phyloP scores from a whole-genome alignment of 2,888 invertebrate species.

The Oscheius sp. region DNA sequence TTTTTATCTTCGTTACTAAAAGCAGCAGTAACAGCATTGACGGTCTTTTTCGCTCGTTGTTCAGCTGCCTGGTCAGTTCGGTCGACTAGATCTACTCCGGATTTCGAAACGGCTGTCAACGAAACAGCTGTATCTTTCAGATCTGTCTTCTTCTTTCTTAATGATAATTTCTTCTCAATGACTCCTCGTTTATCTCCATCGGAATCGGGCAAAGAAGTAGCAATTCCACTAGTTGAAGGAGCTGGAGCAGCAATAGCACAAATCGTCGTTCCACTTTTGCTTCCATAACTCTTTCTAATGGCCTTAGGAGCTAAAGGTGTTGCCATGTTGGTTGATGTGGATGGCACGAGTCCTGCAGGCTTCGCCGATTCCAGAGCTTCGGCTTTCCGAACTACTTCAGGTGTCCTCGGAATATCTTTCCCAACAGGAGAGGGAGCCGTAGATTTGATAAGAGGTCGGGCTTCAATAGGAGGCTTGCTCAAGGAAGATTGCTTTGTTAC shows the following conservation, averaged over 20 bases:
- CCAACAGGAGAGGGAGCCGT: constrained; percentile 30
- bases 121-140: constrained; percentile 20
- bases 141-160: constrained; percentile 50
- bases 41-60: constrained; percentile 65
- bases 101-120: constrained; percentile 40
- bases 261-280: constrained; percentile 57
- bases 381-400: constrained; percentile 41
- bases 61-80: constrained; percentile 58
- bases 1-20: constrained; percentile 54
- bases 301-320: constrained; percentile 51
- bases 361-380: constrained; percentile 48
- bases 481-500: constrained; percentile 28
- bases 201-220: constrained; percentile 8
- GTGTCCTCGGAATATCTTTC: constrained; percentile 16
- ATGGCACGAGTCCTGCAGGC: constrained; percentile 22
- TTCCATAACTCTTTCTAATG: constrained; percentile 53
- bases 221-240: constrained; percentile 45
- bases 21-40: constrained; percentile 67
- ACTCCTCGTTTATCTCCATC: constrained; percentile 42
- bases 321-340: constrained; percentile 6
- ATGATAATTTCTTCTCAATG: constrained; percentile 58
- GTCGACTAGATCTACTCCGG: constrained; percentile 49
- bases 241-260: constrained; percentile 52
- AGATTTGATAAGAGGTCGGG: constrained; percentile 30
- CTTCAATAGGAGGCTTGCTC: constrained; percentile 33